Conservation (phyloP, 1,140 invertebrate species). For the Bombus waltoni region DNA sequence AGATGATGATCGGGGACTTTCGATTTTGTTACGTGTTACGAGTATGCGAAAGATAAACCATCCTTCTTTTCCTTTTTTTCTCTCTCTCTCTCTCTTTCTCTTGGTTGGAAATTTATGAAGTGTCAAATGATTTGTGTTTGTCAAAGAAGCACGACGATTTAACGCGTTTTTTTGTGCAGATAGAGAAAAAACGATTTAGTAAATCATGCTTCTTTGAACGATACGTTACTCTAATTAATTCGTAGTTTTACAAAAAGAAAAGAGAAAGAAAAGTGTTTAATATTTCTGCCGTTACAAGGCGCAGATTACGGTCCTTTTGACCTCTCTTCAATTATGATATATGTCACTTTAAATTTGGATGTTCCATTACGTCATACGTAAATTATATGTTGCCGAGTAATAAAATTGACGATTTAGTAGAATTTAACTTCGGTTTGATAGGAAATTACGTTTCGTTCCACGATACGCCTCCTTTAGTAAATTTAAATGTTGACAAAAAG, state of each 20-base stretch:
- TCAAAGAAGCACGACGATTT: neutral
- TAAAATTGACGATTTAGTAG: too few relatives aligned
- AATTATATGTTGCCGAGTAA: too few relatives aligned
- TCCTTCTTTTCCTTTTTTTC: neutral
- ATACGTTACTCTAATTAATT: neutral
- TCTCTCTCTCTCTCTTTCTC: neutral
- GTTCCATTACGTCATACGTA: too few relatives aligned
- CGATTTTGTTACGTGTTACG: constrained; percentile 18
- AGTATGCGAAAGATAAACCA: neutral
- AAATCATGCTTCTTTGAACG: neutral
- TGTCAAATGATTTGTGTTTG: neutral
- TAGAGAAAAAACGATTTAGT: neutral
- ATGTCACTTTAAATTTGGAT: too few relatives aligned
- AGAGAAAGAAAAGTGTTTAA: neutral
- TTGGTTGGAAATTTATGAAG: neutral
- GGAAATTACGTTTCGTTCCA: too few relatives aligned
- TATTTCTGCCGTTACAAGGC: too few relatives aligned
- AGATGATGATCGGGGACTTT: constrained; percentile 9
- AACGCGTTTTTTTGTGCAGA: neutral
- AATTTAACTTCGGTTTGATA: too few relatives aligned
- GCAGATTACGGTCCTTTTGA: too few relatives aligned
- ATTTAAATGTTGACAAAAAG: too few relatives aligned
- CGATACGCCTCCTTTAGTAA: too few relatives aligned
- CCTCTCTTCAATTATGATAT: too few relatives aligned
- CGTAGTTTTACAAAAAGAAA: neutral